These are phyloP conservation scores for Phoxinus phoxinus DNA, from an alignment of 2,113 vertebrate species.

Conservation along the genomic window DNA sequence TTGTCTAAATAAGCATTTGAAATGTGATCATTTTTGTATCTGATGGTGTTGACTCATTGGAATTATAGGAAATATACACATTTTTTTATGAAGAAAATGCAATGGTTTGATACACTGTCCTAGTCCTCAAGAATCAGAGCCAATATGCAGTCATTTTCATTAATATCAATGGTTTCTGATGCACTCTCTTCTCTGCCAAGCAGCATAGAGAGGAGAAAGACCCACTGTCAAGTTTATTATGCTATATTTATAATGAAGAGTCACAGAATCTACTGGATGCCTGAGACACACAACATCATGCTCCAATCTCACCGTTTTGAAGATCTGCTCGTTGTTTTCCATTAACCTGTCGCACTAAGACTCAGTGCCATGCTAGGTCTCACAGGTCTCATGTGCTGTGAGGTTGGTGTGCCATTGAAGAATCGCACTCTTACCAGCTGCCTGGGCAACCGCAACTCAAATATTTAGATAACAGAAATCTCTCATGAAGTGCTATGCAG, in stretches of 20 bases:
- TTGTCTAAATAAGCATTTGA: neutral
- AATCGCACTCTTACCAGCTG: neutral
- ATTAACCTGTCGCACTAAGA: slow-evolving; percentile 84
- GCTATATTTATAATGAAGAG: neutral
- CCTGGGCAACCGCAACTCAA: neutral
- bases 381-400: slow-evolving; percentile 54
- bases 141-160: neutral
- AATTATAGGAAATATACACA: neutral
- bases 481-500: neutral
- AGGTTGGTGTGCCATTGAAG: neutral
- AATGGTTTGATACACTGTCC: neutral
- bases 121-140: neutral
- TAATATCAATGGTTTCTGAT: slow-evolving; percentile 39
- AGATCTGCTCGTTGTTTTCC: slow-evolving; percentile 74
- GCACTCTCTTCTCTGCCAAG: slow-evolving; percentile 17
- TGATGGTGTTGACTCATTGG: neutral
- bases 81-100: neutral
- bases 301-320: slow-evolving; percentile 66
- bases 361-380: slow-evolving; percentile 79
- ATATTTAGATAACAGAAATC: neutral
- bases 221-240: slow-evolving; percentile 5
- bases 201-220: neutral
- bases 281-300: slow-evolving; percentile 46
- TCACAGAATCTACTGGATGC: neutral
- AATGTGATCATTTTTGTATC: neutral